Evolutionary conservation across 37 sponge, comb jelly and placozoan genomes (phyloP), one percentile per base, ranked within the genome.

Genomic region (Petrosia ficiformis): DNA sequence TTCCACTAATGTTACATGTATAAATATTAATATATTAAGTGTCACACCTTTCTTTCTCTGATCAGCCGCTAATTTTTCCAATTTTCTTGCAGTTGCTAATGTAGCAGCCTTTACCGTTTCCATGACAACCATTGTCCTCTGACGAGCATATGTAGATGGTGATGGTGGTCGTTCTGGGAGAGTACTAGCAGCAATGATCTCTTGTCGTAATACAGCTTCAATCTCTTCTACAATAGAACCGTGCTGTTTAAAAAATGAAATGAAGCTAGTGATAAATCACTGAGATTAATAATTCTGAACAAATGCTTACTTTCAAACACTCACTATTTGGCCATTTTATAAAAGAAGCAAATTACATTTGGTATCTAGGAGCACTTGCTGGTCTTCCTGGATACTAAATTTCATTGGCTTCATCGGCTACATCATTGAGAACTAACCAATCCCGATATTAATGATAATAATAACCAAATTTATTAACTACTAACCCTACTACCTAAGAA

Each of bases 41-140:
- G n/a, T n/a, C n/a, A n/a, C n/a, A 48, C 54, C 54, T 48, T 48
- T 48, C 54, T 48, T 48, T 48, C 54, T 48, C 14, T 48, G 54
- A 19, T 48, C 54, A 19, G 54, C 54, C 14, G 74, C 71, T 16
- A 88, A 44, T 59, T 83, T 61, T 58, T 87, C 82, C 33, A 44
- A 77, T 25, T 68, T 56, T 22, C 74, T 72, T 38, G 79, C 67
- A 25, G 68, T 72, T 25, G 88, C 83, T 30, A 66, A 68, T 28
- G 87, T 86, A 16, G 87, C 83, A 34, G 92, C 82, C 39, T 71
- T 30, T 21, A 91, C 92, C 11, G 92, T 91, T 59, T 86, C 92
- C 92, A 91, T 91, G 74, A 91, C 92, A 79, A 86, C 92, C 71
- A 61, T 86, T 3, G 92, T 86, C 31, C 87, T 66, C 44, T 83